Percentiles rank a stretch among this genome's conserved stretches.
phyloP scores from a whole-genome alignment of 2,888 invertebrate genomes.

The Brachynemurus nebulosus region DNA sequence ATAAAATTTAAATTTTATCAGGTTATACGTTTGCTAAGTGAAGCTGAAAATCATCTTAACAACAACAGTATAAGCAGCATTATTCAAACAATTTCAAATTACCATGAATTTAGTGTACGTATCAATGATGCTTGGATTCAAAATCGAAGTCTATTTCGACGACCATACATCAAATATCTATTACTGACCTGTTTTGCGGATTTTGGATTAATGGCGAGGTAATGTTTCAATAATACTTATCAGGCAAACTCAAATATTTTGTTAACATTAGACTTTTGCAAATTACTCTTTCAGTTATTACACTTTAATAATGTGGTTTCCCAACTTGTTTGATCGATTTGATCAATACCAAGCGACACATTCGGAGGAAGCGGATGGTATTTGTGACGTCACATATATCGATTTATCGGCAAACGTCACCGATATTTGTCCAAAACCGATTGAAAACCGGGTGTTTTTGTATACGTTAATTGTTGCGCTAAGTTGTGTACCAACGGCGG shows the following conservation, averaged over 20 bases:
- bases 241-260: too few species aligned
- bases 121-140: conserved; percentile 16
- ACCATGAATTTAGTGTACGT: conserved; percentile 10
- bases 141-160: conserved; percentile 32
- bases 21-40: conserved; percentile 2
- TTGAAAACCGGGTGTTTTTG: conserved; percentile 37
- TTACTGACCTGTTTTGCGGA: conserved; percentile 42
- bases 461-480: conserved; percentile 42
- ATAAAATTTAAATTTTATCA: too few species aligned
- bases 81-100: conserved; percentile 2
- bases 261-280: neutral
- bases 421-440: conserved; percentile 26
- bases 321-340: conserved; percentile 50
- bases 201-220: conserved; percentile 49
- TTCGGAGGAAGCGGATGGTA: conserved; percentile 34
- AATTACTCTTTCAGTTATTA: conserved; percentile 35
- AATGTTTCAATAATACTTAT: too few species aligned
- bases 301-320: conserved; percentile 55
- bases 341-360: conserved; percentile 36
- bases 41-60: neutral
- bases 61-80: conserved; percentile 2
- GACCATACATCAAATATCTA: conserved; percentile 39
- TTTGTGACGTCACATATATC: conserved; percentile 39
- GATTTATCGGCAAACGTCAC: conserved; percentile 24
- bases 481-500: conserved; percentile 41